phyloP scores from a whole-genome alignment of 2,113 vertebrate species.

The Lagopus leucura region DNA sequence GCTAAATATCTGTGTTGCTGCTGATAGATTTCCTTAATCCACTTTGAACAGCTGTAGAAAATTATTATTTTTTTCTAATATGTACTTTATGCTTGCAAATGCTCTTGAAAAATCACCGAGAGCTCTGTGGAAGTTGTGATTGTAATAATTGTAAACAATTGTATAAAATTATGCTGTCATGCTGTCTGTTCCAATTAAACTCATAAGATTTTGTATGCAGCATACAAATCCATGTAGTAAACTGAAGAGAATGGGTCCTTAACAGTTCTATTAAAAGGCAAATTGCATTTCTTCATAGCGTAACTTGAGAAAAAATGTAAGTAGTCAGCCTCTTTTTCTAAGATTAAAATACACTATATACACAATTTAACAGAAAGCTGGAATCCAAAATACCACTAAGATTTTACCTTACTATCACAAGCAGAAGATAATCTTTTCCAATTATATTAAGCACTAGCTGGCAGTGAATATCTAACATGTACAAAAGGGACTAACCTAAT shows the following conservation, averaged over 20 bases:
- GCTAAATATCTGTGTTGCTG: conserved; percentile 31
- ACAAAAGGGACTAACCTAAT: neutral
- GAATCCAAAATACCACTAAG: neutral
- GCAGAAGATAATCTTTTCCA: neutral
- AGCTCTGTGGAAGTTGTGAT: conserved; percentile 15
- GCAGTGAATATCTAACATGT: neutral
- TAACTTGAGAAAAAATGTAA: neutral
- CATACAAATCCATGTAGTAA: conserved; percentile 21
- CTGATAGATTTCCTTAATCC: conserved; percentile 51
- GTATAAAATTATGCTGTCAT: conserved; percentile 37
- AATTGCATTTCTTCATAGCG: conserved; percentile 26
- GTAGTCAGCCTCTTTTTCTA: neutral
- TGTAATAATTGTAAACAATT: conserved; percentile 46
- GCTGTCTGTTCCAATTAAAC: conserved; percentile 57
- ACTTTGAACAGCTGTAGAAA: conserved; percentile 41
- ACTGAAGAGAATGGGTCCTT: conserved; percentile 29
- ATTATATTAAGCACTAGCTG: neutral
- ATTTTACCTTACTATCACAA: neutral
- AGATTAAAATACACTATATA: neutral
- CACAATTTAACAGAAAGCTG: neutral
- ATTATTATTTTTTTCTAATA: neutral
- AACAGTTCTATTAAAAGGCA: conserved; percentile 32
- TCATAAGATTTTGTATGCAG: neutral
- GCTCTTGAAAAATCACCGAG: conserved; percentile 29
- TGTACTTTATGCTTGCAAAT: conserved; percentile 19